These are phyloP conservation scores for Drosophila guanche DNA, from an alignment of 1,140 invertebrate genomes.

Conservation along the genomic window DNA sequence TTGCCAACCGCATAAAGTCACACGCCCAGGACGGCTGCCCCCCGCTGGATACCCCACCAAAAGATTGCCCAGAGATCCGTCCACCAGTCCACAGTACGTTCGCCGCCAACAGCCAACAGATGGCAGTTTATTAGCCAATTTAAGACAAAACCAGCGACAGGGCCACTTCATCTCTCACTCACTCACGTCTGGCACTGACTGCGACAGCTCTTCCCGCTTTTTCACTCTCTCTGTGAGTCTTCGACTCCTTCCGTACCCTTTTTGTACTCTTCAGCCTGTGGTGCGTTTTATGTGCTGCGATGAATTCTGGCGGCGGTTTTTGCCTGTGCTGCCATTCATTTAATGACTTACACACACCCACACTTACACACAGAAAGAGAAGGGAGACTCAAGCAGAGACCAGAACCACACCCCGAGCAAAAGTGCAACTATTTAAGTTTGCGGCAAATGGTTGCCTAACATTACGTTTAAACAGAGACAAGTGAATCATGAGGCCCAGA, in stretches of 20 bases:
- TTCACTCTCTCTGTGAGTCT: background rate
- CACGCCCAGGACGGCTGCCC: slow-evolving; percentile 33
- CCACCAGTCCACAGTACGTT: too few species aligned
- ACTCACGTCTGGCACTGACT: background rate
- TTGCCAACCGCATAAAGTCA: slow-evolving; percentile 60
- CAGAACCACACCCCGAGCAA: slow-evolving; percentile 43
- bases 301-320: slow-evolving; percentile 75
- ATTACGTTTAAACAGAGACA: background rate
- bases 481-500: background rate
- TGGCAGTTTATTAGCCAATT: slow-evolving; percentile 80
- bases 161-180: slow-evolving; percentile 34
- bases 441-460: background rate
- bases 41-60: background rate
- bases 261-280: slow-evolving; percentile 39
- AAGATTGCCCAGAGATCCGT: too few species aligned
- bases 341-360: slow-evolving; percentile 61
- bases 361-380: slow-evolving; percentile 11
- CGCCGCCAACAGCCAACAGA: slow-evolving; percentile 29
- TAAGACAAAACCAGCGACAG: slow-evolving; percentile 69
- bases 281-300: slow-evolving; percentile 80
- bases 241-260: background rate
- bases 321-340: slow-evolving; percentile 60
- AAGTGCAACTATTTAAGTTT: slow-evolving; percentile 68
- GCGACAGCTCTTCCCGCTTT: background rate
- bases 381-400: background rate